Evolutionary conservation across 2,113 vertebrate species (phyloP), one percentile per base, ranked within the genome.

Genomic region (Engystomops pustulosus): DNA sequence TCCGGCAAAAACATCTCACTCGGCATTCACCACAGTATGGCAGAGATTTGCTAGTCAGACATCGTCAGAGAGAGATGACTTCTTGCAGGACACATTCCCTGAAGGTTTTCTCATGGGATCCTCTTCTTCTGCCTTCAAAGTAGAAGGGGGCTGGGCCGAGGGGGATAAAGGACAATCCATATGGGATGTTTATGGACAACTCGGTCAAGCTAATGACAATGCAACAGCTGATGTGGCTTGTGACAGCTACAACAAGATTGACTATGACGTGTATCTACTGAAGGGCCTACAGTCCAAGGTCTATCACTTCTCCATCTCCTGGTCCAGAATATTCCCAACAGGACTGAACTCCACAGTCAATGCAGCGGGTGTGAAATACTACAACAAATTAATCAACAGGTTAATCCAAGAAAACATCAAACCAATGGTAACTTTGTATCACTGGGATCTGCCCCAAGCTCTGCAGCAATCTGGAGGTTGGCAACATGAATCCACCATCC

Each of bases 221-320:
- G 94, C 95, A 15, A 97, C 94, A 0, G 91, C 94, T 34, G 92
- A 96, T 0, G 87, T 96, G 75, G 95, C 97, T 23, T 96, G 94
- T 74, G 96, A 99, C 90, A 98, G 96, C 89, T 98, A 97, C 89
- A 89, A 96, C 87, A 98, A 99, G 87, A 91, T 91, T n/a, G 92
- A 93, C 58, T 94, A 94, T 44, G 97, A 98, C 1, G 45, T 94
- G 17, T 94, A 96, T 85, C 92, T 98, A 2, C 94, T 98, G 7
- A 92, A 94, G 32, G 95, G 96, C 79, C 94, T 98, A 83, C 88
- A 68, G 23, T 88, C 92, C 38, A 91, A 95, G 5, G 87, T 95
- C 74, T 97, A 96, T 87, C 96, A 98, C 88, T 98, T 99, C 89
- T 98, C 97, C 77, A 91, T 99, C 58, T 98, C 97, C 76, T 99